Percentiles rank a stretch among this genome's conserved stretches.
Conservation (phyloP, 1,140 invertebrate genomes). For the Adelges cooleyi region DNA sequence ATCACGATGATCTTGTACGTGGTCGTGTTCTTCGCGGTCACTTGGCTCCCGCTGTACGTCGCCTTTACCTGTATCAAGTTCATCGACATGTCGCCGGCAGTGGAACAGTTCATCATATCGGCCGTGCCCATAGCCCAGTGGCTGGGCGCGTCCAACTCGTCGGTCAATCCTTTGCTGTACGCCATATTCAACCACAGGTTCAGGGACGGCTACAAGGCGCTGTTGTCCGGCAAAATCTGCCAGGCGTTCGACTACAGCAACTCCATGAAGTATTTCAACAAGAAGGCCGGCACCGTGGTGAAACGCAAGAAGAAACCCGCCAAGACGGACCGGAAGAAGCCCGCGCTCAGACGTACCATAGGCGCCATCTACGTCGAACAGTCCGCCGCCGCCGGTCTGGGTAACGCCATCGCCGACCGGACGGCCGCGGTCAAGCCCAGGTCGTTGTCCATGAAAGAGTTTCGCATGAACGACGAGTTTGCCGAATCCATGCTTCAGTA, state of each 20-base stretch:
- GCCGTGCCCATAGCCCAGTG: conserved; percentile 87
- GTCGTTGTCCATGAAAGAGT: neutral
- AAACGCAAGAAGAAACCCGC: neutral
- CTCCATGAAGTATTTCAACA: conserved; percentile 43
- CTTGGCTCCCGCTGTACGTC: conserved; percentile 90
- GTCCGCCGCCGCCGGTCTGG: neutral
- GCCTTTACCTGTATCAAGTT: conserved; percentile 80
- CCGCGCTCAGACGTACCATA: neutral
- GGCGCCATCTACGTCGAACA: neutral
- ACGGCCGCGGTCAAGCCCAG: neutral
- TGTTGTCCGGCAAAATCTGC: conserved; percentile 70
- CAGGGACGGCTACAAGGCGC: conserved; percentile 78
- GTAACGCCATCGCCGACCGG: too few species aligned
- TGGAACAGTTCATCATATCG: conserved; percentile 65
- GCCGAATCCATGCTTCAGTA: neutral
- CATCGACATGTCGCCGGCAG: conserved; percentile 53
- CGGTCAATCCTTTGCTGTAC: conserved; percentile 93
- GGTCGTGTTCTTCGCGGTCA: conserved; percentile 86
- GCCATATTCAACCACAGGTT: conserved; percentile 96
- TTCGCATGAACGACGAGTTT: neutral
- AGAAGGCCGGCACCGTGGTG: neutral
- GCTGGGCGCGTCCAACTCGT: conserved; percentile 90
- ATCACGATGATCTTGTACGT: conserved; percentile 94
- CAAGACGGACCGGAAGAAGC: neutral
- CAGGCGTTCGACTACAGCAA: conserved; percentile 68